These are phyloP conservation scores for Allophyes oxyacanthae DNA, from an alignment of 2,888 invertebrate species.

Conservation along the genomic window DNA sequence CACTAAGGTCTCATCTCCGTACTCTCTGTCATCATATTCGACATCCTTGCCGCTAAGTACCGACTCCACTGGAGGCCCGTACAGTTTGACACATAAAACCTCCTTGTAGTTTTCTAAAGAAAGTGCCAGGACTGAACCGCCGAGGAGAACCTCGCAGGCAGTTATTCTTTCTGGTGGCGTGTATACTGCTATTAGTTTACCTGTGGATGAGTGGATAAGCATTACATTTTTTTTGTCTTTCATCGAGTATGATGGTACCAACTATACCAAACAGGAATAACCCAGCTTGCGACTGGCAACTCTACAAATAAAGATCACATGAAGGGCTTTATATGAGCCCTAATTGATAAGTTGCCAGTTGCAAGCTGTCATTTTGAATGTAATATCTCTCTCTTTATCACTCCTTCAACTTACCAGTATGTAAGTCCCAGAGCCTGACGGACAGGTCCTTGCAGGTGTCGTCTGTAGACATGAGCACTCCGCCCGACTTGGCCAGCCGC, in stretches of 20 bases:
- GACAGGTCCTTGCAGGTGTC: constrained; percentile 92
- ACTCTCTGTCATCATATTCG: constrained; percentile 89
- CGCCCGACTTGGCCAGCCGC: constrained; percentile 92
- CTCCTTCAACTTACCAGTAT: constrained; percentile 90
- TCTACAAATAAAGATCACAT: no score
- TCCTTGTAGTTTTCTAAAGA: constrained; percentile 91
- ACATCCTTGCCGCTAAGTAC: constrained; percentile 76
- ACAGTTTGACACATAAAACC: constrained; percentile 91
- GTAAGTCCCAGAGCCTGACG: constrained; percentile 94
- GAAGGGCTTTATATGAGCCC: no score
- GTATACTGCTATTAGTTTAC: constrained; percentile 93
- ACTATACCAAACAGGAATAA: no score
- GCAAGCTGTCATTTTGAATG: no score
- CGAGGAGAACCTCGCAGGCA: constrained; percentile 93
- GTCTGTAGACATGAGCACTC: constrained; percentile 93
- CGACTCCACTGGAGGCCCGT: constrained; percentile 76
- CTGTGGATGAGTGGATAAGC: constrained; percentile 78
- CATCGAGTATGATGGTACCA: no score
- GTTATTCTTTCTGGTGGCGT: constrained; percentile 93
- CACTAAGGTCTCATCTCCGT: constrained; percentile 71
- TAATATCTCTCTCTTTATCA: no score
- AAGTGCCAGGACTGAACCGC: constrained; percentile 92
- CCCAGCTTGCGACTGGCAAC: no score
- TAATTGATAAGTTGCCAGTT: no score
- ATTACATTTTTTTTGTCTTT: no score